These are phyloP conservation scores for Caligus rogercresseyi DNA, from an alignment of 1,140 invertebrate genomes.

Conservation along the genomic window DNA sequence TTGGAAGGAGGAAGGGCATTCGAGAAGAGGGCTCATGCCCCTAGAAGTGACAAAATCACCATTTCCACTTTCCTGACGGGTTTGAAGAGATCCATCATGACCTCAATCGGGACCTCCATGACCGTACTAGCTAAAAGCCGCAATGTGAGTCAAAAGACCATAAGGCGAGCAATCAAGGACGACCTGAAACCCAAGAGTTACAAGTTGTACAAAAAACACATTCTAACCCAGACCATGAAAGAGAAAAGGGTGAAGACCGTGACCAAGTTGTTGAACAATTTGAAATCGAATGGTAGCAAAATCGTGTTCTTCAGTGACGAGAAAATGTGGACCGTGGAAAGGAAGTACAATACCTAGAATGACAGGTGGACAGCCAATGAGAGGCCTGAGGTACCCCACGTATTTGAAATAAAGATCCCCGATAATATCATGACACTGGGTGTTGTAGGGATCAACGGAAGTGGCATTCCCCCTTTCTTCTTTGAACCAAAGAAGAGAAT, in stretches of 20 bases:
- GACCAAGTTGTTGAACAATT: neutral
- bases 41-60: neutral
- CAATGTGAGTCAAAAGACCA: neutral
- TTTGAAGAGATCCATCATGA: neutral
- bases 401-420: neutral
- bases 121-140: neutral
- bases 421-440: neutral
- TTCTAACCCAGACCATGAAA: slow-evolving; percentile 4
- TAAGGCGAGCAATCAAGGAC: neutral
- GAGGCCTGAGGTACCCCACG: neutral
- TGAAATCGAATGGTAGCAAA: neutral
- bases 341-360: neutral
- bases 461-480: neutral
- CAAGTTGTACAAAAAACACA: slow-evolving; percentile 4
- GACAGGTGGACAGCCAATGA: neutral
- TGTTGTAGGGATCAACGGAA: neutral
- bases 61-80: neutral
- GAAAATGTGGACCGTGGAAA: neutral
- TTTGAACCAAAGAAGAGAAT: neutral
- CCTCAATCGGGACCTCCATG: neutral
- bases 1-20: no score
- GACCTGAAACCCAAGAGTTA: neutral
- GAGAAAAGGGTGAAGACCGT: neutral
- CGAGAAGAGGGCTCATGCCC: neutral
- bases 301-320: neutral